Percentiles rank a stretch among this genome's conserved stretches.
Conservation (phyloP, 1,140 invertebrate species). For the Anadara kagoshimensis region DNA sequence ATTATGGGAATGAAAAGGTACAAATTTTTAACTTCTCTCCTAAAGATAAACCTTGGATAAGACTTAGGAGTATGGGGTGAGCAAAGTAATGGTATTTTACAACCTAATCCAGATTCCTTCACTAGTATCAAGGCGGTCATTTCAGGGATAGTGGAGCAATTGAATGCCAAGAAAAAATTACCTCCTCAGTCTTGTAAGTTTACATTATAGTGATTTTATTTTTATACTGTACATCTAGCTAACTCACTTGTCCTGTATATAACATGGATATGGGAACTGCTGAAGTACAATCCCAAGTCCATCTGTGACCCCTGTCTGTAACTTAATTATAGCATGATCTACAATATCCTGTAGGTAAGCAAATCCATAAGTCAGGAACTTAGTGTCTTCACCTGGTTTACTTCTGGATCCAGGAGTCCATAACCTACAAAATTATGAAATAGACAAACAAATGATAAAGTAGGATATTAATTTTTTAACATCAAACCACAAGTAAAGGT, state of each 20-base stretch:
- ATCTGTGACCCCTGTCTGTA: conserved; percentile 71
- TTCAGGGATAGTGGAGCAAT: too few relatives aligned
- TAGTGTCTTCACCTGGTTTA: conserved; percentile 74
- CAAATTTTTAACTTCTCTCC: too few relatives aligned
- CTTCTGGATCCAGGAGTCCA: conserved; percentile 73
- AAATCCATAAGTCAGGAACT: conserved; percentile 79
- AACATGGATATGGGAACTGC: conserved; percentile 84
- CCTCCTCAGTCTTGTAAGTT: too few relatives aligned
- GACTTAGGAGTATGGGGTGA: too few relatives aligned
- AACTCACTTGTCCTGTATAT: conserved; percentile 80
- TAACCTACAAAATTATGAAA: conserved; percentile 56
- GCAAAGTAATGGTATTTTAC: too few relatives aligned
- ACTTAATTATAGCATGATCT: conserved; percentile 77
- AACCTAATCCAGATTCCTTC: too few relatives aligned
- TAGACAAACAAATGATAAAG: not conserved
- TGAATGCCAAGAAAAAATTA: too few relatives aligned
- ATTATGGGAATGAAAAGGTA: too few relatives aligned
- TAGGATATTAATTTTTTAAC: not conserved
- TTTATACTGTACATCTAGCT: too few relatives aligned
- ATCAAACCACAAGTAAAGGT: not conserved
- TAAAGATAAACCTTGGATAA: too few relatives aligned
- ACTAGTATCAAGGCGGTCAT: too few relatives aligned
- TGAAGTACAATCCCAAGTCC: conserved; percentile 69
- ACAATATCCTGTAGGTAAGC: conserved; percentile 75
- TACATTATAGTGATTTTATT: too few relatives aligned